Percentiles rank a stretch among this genome's conserved stretches.
Evolutionary conservation across 64 coral and sea anemone genomes (phyloP).

Genomic region (Pachyseris speciosa): DNA sequence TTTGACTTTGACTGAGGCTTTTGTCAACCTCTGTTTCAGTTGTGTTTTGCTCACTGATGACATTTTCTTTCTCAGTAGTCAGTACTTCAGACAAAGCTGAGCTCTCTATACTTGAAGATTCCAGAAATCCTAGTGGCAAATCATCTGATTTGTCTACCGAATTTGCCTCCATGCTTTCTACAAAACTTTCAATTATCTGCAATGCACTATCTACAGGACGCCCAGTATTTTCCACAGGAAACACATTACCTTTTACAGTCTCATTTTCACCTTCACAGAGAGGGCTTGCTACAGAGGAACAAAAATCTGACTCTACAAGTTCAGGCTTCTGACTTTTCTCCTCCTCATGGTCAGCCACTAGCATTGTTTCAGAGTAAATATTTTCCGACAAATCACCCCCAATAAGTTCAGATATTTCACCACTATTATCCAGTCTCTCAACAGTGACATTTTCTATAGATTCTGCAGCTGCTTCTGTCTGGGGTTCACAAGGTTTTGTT

Average conservation of each 20-base stretch:
- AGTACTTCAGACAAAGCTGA: neutral
- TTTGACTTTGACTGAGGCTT: neutral
- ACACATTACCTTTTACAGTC: neutral
- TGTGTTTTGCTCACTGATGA: neutral
- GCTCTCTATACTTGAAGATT: neutral
- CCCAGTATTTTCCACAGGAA: neutral
- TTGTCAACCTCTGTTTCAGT: neutral
- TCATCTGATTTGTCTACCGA: neutral
- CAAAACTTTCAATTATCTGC: conserved; percentile 45
- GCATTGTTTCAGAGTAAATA: neutral
- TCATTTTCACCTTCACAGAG: neutral
- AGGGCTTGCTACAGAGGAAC: neutral
- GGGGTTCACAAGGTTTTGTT: neutral
- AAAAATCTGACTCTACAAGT: neutral
- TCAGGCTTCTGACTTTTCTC: neutral
- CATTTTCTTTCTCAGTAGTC: neutral
- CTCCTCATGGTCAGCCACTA: neutral
- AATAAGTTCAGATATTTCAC: conserved; percentile 4
- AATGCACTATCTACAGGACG: conserved; percentile 29
- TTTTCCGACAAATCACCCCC: neutral
- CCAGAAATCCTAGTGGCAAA: neutral
- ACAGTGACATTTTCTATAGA: conserved; percentile 52
- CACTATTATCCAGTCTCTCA: conserved; percentile 27
- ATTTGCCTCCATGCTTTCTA: conserved; percentile 36
- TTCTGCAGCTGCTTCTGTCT: neutral